Percentiles rank a stretch among this genome's conserved stretches.
These are phyloP conservation scores for Drosophila tropicalis DNA, from an alignment of 1,140 invertebrate species.

Conservation along the genomic window DNA sequence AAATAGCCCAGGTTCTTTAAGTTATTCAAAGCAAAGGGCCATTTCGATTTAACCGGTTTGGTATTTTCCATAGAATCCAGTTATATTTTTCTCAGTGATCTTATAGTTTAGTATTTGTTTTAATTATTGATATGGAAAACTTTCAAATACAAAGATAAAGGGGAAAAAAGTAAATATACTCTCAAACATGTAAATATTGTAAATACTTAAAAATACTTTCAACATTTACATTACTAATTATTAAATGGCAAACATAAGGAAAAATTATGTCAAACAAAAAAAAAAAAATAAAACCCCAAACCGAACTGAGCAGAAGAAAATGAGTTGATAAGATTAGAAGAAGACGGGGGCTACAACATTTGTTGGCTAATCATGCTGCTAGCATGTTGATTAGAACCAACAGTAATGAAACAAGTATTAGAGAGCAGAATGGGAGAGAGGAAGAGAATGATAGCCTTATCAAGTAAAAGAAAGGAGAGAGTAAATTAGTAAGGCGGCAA, in stretches of 20 bases:
- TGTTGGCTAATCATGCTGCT: slow-evolving; percentile 38
- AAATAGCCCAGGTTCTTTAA: no score
- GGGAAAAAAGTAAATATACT: no score
- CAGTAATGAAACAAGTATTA: background rate
- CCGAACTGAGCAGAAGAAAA: slow-evolving; percentile 8
- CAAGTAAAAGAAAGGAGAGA: background rate
- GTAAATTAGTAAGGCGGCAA: background rate
- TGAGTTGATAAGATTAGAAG: slow-evolving; percentile 61
- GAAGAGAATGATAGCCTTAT: background rate
- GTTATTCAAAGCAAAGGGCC: no score
- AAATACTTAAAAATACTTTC: background rate
- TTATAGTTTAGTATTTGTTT: no score
- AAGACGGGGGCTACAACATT: slow-evolving; percentile 50
- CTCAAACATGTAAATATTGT: no score
- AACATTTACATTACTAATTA: slow-evolving; percentile 5
- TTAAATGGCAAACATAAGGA: slow-evolving; percentile 1
- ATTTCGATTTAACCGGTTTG: no score
- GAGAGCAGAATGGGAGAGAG: slow-evolving; percentile 16
- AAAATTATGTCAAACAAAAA: slow-evolving; percentile 34
- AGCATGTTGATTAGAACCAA: slow-evolving; percentile 32
- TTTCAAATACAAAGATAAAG: background rate
- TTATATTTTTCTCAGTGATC: no score
- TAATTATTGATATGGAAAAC: no score
- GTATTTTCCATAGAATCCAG: no score
- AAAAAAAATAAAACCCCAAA: slow-evolving; percentile 23